A percentile compares a stretch with the other conserved stretches of the same genome.
Evolutionary conservation across 2,888 invertebrate genomes (phyloP).

Genomic region (Metellina segmentata): DNA sequence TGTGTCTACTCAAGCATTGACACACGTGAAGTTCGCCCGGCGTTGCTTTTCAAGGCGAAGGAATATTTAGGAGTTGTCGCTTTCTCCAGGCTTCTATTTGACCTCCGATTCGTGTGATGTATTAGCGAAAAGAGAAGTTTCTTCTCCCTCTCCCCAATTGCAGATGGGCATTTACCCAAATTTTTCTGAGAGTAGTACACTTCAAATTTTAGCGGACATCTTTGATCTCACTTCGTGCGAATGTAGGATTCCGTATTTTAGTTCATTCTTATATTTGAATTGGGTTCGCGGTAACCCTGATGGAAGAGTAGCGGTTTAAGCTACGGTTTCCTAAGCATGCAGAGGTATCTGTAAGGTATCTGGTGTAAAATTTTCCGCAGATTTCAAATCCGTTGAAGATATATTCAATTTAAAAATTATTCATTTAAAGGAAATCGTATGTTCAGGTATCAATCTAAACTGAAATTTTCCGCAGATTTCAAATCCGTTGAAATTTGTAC

Average conservation of each 20-base stretch:
- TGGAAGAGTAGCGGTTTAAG: neutral
- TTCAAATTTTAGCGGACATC: neutral
- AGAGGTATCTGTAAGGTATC: too few relatives aligned
- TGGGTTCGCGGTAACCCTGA: neutral
- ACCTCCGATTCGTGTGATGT: neutral
- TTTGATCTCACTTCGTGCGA: neutral
- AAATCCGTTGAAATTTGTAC: too few relatives aligned
- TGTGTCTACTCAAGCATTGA: neutral
- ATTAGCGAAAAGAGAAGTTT: neutral
- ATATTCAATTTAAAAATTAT: too few relatives aligned
- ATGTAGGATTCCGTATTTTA: neutral
- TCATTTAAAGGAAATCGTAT: too few relatives aligned
- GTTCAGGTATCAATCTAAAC: too few relatives aligned
- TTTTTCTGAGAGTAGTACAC: too few relatives aligned
- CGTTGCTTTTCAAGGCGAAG: neutral
- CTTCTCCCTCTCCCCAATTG: neutral
- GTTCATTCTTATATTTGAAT: neutral
- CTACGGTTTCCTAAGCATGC: too few relatives aligned
- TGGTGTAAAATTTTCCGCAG: too few relatives aligned
- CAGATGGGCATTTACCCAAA: neutral
- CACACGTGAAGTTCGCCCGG: neutral
- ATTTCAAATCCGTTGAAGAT: too few relatives aligned
- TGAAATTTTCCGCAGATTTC: too few relatives aligned
- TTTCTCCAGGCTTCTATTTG: neutral
- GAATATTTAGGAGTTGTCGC: neutral